phyloP scores from a whole-genome alignment of 2,113 vertebrate species.

The Aspidoscelis tigris region DNA sequence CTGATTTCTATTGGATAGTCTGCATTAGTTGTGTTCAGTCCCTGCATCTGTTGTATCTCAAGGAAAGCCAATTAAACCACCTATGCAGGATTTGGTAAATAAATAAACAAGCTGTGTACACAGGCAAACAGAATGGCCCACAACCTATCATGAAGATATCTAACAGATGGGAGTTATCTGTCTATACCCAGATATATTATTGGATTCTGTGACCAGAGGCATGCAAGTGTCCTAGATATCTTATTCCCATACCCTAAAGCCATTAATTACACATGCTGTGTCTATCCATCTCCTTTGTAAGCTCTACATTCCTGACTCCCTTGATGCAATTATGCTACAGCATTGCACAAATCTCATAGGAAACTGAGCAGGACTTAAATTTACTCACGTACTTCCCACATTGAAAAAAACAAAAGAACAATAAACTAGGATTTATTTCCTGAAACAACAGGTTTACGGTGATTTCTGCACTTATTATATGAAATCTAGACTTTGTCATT shows the following conservation, averaged over 20 bases:
- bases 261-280: conserved; percentile 10
- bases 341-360: conserved; percentile 27
- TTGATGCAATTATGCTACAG: conserved; percentile 29
- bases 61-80: conserved; percentile 12
- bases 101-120: neutral
- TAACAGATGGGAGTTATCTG: conserved; percentile 19
- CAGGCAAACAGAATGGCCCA: neutral
- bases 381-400: neutral
- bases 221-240: conserved; percentile 19
- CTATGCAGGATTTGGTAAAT: neutral
- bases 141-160: conserved; percentile 24
- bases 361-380: neutral
- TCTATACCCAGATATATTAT: conserved; percentile 12
- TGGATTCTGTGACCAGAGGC: conserved; percentile 5
- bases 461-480: neutral
- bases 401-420: neutral
- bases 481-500: conserved; percentile 9
- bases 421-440: neutral
- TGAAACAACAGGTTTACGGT: neutral
- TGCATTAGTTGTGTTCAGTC: neutral
- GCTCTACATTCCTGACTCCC: neutral
- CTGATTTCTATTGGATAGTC: conserved; percentile 4
- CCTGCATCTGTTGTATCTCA: neutral
- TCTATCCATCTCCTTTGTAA: conserved; percentile 9
- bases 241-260: conserved; percentile 12